phyloP scores from a whole-genome alignment of 2,797 vertebrate species.

The Rhyacichthys aspro region DNA sequence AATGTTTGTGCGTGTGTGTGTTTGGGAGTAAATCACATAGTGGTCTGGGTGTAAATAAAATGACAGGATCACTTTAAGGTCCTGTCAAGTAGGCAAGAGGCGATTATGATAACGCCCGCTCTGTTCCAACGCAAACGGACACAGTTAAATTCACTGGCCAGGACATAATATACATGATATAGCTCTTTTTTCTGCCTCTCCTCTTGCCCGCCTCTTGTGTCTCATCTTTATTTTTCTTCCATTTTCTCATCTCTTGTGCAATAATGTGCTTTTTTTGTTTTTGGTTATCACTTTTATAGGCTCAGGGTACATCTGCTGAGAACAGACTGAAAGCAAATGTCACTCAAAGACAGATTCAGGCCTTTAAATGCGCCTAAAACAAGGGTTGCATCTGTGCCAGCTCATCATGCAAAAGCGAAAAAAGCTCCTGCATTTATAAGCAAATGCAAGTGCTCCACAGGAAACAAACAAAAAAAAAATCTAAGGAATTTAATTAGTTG shows the following conservation, averaged over 20 bases:
- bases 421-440: constrained; percentile 8
- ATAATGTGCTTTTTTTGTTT: constrained; percentile 17
- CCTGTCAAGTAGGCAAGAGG: constrained; percentile 97
- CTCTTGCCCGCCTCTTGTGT: constrained; percentile 15
- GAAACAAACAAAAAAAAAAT: constrained; percentile 15
- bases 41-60: constrained; percentile 97
- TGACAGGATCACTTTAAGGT: constrained; percentile 99
- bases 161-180: constrained; percentile 69
- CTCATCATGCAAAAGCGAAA: constrained; percentile 4
- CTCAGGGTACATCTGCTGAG: constrained; percentile 37
- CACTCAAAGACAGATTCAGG: constrained; percentile 10
- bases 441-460: neutral
- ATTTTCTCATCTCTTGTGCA: constrained; percentile 31
- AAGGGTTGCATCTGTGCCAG: neutral
- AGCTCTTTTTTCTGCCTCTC: constrained; percentile 55
- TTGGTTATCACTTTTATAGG: constrained; percentile 9
- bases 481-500: constrained; percentile 28
- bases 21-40: constrained; percentile 79
- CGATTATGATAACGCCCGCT: constrained; percentile 99
- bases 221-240: constrained; percentile 31
- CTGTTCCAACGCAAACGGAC: constrained; percentile 86
- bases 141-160: constrained; percentile 86
- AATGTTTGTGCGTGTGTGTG: constrained; percentile 32
- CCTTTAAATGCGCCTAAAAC: no score
- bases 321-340: constrained; percentile 37